Evolutionary conservation across 1,140 invertebrate genomes (phyloP), one percentile per base, ranked within the genome.

Genomic region (Patella vulgata): DNA sequence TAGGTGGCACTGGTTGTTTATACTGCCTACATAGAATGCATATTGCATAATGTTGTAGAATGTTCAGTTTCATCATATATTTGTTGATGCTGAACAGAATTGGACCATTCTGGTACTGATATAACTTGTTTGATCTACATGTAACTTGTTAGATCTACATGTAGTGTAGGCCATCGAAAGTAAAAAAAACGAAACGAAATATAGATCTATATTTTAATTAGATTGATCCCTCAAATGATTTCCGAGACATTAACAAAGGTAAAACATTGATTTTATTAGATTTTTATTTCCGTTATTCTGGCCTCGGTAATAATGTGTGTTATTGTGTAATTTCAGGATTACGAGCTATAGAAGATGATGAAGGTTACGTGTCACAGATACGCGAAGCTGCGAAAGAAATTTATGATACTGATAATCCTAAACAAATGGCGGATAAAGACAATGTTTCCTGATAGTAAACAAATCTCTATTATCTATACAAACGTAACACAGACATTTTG

Each of bases 361-460:
- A 62, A 23, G 63, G 64, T 31, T 50, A 54, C n/a, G 23, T 73
- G 11, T 40, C 51, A 31, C 67, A 67, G 50, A 67, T 73, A 30
- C 51, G 71, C 46, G 59, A 63, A n/a, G 52, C 57, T 44, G 28
- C 70, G 27, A 48, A 54, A 23, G 25, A 51, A 31, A 36, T 47
- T 31, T n/a, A n/a, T n/a, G n/a, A 44, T 30, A 42, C n/a, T 59
- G 42, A 44, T 43, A 21, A 40, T 33, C 12, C 23, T 21, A 40
- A 56, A n/a, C n/a, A 31, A 23, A 23, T 27, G n/a, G 43, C 25
- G 17, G 39, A 40, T 33, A 42, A 40, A 28, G 14, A 25, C 40
- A n/a, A 39, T 27, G 30, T 28, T 56, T 9, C 39, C 19, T 42
- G 54, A n/a, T n/a, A n/a, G n/a, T n/a, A n/a, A n/a, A n/a, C n/a